Evolutionary conservation across 2,888 invertebrate species (phyloP), one percentile per base, ranked within the genome.

Genomic region (Subacronicta megacephala): DNA sequence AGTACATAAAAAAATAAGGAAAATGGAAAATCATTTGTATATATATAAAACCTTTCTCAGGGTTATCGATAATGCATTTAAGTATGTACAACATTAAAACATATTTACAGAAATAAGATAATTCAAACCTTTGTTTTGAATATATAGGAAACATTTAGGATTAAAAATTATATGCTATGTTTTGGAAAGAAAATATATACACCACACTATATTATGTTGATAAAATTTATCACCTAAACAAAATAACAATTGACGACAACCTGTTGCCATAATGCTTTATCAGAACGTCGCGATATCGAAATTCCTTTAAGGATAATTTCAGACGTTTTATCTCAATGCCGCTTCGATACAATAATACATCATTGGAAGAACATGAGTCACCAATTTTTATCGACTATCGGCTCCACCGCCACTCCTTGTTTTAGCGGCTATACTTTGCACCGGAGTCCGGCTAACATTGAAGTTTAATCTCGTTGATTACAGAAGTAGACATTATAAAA

Each of bases 351-450:
- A 69, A 56, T 59, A 63, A 66, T 70, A 61, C 52, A 67, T 65
- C 65, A 65, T 49, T 69, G 63, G 69, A 75, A 76, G 68, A 71
- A 69, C 47, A 70, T 84, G 85, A 82, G 72, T 84, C 80, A 84
- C 66, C 45, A 60, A 72, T 78, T 80, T 74, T 83, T 82, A 81
- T 80, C 71, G 77, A 59, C 80, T 85, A 85, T 88, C 83, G 83
- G 76, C 72, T 68, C n/a, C n/a, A 76, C 68, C 67, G 87, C 84
- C 90, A 84, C 89, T 80, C 90, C 90, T 84, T 84, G 83, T 80
- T 82, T 70, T 47, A 46, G 47, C 60, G 53, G 47, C 65, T 31
- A 56, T 56, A 71, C 72, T 66, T 66, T 62, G 62, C 62, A 63
- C 62, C 44, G 65, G 61, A 41, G 62, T 61, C 52, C 41, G 60